Base-by-base conservation (phyloP, 2,888 invertebrate species). In the Drosophila austrosaltans region DNA sequence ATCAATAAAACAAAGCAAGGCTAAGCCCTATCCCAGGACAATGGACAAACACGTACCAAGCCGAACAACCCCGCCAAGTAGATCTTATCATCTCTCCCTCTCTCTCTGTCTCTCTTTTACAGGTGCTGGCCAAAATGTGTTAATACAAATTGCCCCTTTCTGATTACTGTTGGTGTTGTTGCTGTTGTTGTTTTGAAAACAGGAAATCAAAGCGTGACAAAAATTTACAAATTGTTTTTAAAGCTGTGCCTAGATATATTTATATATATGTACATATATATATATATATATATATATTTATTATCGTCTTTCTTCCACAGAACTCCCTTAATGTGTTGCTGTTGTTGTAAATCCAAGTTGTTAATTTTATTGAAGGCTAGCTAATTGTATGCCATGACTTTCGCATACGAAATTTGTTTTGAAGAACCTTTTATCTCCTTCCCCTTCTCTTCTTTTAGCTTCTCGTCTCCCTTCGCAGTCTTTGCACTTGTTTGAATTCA, bases 191-290 rank as follows among this genome's bases (percentile, higher is more conserved):
- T 66, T 58, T 63, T 60, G 73, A 65, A 77, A 67, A 77, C 89
- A 87, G 85, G 89, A 89, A 89, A 84, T 79, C 73, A 48, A 71
- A 61, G 72, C 85, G 89, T 89, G 85, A 87, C 87, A 64, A 61
- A 75, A 89, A 84, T 85, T 61, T 72, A 30, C 44, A 85, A 84
- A 73, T 68, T 40, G 39, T 72, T 63, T 64, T 77, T 64, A 66
- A 54, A 40, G 56, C 16, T 32, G 40, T 61, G 36, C 32, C 2
- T n/a, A 53, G 12, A 70, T 44, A 53, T 12, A 53, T 53, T 25
- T 25, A 48, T 48, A 10, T 48, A 48, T 48, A 10, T 25, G 7
- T 48, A 20, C 22, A 22, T 44, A 44, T 28, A 53, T 53, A 48
- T 25, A 16, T 28, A 53, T 53, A 48, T 25, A 16, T 16, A 44